A percentile compares a stretch with the other conserved stretches of the same genome.
Evolutionary conservation across 2,888 invertebrate genomes (phyloP).

Genomic region (Salpingus planirostris): DNA sequence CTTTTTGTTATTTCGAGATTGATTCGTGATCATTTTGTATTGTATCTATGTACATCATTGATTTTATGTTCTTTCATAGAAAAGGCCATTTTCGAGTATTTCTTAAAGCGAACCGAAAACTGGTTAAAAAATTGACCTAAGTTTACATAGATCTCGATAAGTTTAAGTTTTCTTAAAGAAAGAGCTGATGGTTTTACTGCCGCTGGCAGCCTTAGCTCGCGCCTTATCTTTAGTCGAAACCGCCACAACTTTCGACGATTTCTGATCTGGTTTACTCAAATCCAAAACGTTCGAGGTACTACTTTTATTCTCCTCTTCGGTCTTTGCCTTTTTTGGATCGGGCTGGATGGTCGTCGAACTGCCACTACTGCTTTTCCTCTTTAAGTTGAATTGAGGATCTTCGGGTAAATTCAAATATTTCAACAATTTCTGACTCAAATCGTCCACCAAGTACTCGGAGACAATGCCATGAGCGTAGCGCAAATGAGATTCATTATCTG

Average conservation of each 20-base stretch:
- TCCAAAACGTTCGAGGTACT: constrained; percentile 39
- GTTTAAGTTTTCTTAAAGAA: constrained; percentile 62
- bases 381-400: constrained; percentile 49
- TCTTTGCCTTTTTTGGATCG: constrained; percentile 28
- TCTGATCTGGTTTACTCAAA: constrained; percentile 38
- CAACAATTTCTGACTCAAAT: constrained; percentile 55
- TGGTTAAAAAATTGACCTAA: no score
- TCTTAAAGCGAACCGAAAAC: no score
- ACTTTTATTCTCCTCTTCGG: constrained; percentile 36
- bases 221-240: constrained; percentile 65
- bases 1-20: no score
- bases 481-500: constrained; percentile 51
- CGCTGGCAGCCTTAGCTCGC: constrained; percentile 66
- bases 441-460: constrained; percentile 67
- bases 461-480: constrained; percentile 72
- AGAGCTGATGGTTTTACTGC: constrained; percentile 69
- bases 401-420: constrained; percentile 57
- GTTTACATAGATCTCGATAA: no score
- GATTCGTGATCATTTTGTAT: no score
- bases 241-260: constrained; percentile 27
- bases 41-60: no score
- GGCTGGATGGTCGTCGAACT: constrained; percentile 5
- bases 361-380: constrained; percentile 39
- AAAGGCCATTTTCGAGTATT: constrained; percentile 1
- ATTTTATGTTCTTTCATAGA: no score